Base-by-base conservation (phyloP, 2,888 invertebrate genomes). In the Biston stratarius region DNA sequence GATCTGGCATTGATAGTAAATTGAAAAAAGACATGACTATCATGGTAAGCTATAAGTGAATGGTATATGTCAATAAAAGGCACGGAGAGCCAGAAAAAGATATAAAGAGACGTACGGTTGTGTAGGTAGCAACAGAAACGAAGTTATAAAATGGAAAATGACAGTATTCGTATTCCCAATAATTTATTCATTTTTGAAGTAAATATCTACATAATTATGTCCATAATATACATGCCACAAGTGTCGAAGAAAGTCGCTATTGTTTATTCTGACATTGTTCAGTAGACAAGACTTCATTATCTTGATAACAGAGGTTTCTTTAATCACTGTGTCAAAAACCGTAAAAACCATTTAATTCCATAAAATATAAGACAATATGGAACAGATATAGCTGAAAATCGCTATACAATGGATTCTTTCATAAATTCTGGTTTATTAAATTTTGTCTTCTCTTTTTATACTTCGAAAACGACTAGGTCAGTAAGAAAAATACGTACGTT, bases 1-100 rank as follows among this genome's bases (percentile, higher is more conserved):
- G 24, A 53, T 14, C 14, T 42, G 58, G 59, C 36, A 62, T 67
- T 62, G 52, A 61, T 61, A 58, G 15, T 57, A 51, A 51, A 57
- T 48, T 59, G 48, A 38, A 38, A 38, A 38, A 38, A 38, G 6
- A 38, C 38, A 24, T 24, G 24, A 3, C 3, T 24, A 24, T 24
- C 24, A 24, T 2, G 24, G 24, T 24, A 24, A 24, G 3, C 24
- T 24, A 24, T 24, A 24, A 24, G 24, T 24, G 24, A 24, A 24
- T 24, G 24, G 24, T n/a, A n/a, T n/a, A n/a, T n/a, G n/a, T 24
- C 3, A 24, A 24, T 3, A 24, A 24, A 24, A 24, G 24, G 3
- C 24, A 24, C 24, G 24, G 24, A 24, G 3, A 24, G 24, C 24
- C 24, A 24, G 24, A 2, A 3, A 24, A 24, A 24, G 24, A 24